Evolutionary conservation across 2,113 vertebrate species (phyloP).

Genomic region (Xiphias gladius): DNA sequence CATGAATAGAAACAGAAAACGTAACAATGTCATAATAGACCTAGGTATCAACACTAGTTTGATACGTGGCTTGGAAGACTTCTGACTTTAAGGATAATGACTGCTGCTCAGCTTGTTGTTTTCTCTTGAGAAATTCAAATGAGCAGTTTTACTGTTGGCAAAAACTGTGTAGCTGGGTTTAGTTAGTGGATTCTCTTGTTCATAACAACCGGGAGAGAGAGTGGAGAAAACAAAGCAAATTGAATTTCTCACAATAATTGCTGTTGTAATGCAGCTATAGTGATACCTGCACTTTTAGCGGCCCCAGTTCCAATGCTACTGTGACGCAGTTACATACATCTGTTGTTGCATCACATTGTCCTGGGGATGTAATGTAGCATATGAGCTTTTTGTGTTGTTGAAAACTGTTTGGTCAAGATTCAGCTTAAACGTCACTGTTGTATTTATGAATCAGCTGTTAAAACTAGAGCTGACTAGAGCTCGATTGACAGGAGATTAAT

Average conservation of each 20-base stretch:
- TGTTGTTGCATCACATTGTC: conserved; percentile 10
- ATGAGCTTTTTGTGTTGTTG: conserved; percentile 3
- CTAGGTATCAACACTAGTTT: conserved; percentile 54
- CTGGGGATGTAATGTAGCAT: not conserved
- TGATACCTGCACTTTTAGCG: not conserved
- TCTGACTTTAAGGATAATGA: conserved; percentile 11
- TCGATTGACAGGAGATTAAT: not conserved
- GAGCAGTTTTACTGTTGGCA: conserved; percentile 44
- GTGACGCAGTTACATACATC: conserved; percentile 16
- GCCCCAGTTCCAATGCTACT: not conserved
- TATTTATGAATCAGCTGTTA: not conserved
- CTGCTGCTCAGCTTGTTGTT: conserved; percentile 33
- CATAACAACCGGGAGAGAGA: conserved; percentile 22
- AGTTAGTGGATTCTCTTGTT: conserved; percentile 31
- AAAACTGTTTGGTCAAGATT: not conserved
- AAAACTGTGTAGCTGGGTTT: conserved; percentile 7
- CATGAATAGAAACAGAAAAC: conserved; percentile 42
- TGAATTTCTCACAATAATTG: conserved; percentile 12
- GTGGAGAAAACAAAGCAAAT: conserved; percentile 24
- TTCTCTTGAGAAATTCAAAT: conserved; percentile 36
- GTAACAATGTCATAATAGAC: conserved; percentile 65
- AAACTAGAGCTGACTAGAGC: no score
- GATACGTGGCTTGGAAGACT: conserved; percentile 38
- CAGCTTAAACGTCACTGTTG: not conserved
- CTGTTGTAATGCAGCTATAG: conserved; percentile 3